Evolutionary conservation across 2,888 invertebrate species (phyloP).

Genomic region (Incurvaria masculella): DNA sequence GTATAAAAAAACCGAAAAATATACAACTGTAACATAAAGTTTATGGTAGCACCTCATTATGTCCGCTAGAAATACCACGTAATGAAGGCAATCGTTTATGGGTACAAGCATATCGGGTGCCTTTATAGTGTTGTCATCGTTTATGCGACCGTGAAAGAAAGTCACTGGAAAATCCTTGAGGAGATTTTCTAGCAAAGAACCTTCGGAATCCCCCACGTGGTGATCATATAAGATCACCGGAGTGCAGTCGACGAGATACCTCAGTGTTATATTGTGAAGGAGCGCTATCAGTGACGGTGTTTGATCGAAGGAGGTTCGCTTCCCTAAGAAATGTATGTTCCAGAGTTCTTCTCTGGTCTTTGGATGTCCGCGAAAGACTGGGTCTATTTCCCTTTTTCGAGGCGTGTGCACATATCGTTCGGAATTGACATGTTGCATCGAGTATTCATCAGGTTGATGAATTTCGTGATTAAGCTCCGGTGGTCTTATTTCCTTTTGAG

Average conservation of each 20-base stretch:
- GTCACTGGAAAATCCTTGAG: conserved; percentile 55
- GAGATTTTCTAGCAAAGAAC: conserved; percentile 54
- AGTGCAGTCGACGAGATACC: conserved; percentile 62
- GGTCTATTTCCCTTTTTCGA: conserved; percentile 39
- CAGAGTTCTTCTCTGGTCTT: conserved; percentile 56
- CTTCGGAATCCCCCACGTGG: conserved; percentile 53
- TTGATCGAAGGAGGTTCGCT: conserved; percentile 41
- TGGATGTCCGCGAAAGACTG: conserved; percentile 55
- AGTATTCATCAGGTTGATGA: conserved; percentile 16
- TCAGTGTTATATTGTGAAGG: conserved; percentile 55
- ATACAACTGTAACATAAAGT: too few relatives aligned
- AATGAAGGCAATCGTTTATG: conserved; percentile 57
- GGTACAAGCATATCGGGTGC: conserved; percentile 42
- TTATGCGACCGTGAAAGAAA: conserved; percentile 62
- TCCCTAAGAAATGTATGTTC: conserved; percentile 46
- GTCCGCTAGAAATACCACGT: conserved; percentile 65
- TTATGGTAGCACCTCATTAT: conserved; percentile 56
- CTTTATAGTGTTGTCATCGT: conserved; percentile 39
- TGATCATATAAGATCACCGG: conserved; percentile 66
- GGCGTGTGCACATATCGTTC: conserved; percentile 1
- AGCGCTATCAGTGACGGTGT: conserved; percentile 58
- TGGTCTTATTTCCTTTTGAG: neutral
- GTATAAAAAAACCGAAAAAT: too few relatives aligned
- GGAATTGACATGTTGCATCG: neutral
- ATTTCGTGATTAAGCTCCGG: conserved; percentile 3